A percentile compares a stretch with the other conserved stretches of the same genome.
Conservation (phyloP, 2,797 vertebrate species). For the Manis pentadactyla region DNA sequence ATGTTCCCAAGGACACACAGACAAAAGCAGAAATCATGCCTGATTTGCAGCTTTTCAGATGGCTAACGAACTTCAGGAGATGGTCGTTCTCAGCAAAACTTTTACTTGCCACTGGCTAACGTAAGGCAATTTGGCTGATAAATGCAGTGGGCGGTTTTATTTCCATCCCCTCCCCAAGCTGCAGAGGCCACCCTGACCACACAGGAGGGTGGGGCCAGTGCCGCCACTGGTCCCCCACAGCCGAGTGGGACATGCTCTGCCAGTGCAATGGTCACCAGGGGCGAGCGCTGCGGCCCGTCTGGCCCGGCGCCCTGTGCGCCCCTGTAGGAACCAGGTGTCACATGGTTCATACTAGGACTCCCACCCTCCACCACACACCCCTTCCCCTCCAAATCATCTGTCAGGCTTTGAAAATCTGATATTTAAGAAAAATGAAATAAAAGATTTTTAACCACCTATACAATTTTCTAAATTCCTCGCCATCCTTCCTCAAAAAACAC, state of each 20-base stretch:
- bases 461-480: not conserved
- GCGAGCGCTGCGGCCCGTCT: not conserved
- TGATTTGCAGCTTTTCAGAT: not conserved
- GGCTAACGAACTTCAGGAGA: not conserved
- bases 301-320: not conserved
- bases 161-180: not conserved
- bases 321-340: not conserved
- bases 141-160: not conserved
- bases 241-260: not conserved
- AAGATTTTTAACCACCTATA: not conserved
- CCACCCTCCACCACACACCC: not conserved
- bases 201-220: rapidly evolving
- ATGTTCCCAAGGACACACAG: not conserved
- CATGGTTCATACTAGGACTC: not conserved
- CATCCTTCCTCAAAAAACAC: not conserved
- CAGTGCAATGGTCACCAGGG: not conserved
- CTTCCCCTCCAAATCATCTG: not conserved
- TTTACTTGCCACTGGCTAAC: rapidly evolving
- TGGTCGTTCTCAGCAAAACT: not conserved
- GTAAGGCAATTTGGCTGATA: not conserved
- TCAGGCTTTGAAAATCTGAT: not conserved
- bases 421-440: constrained; percentile 1
- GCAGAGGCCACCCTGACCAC: rapidly evolving
- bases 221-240: not conserved
- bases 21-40: not conserved